Conservation (phyloP, 2,888 invertebrate genomes). For the Pristionchus entomophagus region DNA sequence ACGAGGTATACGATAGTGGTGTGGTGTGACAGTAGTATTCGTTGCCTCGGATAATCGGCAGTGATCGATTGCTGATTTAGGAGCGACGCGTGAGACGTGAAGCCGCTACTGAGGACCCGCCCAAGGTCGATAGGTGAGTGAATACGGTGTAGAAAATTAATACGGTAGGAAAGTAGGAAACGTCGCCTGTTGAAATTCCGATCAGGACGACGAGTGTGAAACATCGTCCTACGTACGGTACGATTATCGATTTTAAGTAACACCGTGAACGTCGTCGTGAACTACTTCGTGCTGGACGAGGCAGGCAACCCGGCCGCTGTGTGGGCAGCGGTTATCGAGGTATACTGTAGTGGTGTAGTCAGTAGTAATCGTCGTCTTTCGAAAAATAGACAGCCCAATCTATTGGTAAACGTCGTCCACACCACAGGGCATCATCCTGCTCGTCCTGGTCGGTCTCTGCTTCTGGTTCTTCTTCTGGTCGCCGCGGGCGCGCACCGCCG, state of each 20-base stretch:
- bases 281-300: constrained; percentile 15
- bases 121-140: background rate
- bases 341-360: background rate
- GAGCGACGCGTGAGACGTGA: background rate
- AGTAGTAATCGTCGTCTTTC: background rate
- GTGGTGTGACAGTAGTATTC: too few species aligned
- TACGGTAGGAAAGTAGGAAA: background rate
- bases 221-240: background rate
- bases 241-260: background rate
- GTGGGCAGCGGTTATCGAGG: constrained; percentile 47
- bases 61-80: background rate
- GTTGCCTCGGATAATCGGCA: background rate
- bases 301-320: constrained; percentile 46
- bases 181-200: background rate
- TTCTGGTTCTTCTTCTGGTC: constrained; percentile 46
- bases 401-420: constrained; percentile 16
- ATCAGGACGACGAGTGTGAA: too few species aligned
- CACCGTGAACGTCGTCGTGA: background rate
- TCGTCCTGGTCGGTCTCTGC: constrained; percentile 40
- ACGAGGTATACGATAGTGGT: constrained; percentile 5
- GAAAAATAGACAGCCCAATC: background rate
- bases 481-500: background rate
- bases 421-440: constrained; percentile 47
- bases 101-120: background rate
- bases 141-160: background rate